These are phyloP conservation scores for Oophaga pumilio DNA, from an alignment of 2,113 vertebrate species.

Conservation along the genomic window DNA sequence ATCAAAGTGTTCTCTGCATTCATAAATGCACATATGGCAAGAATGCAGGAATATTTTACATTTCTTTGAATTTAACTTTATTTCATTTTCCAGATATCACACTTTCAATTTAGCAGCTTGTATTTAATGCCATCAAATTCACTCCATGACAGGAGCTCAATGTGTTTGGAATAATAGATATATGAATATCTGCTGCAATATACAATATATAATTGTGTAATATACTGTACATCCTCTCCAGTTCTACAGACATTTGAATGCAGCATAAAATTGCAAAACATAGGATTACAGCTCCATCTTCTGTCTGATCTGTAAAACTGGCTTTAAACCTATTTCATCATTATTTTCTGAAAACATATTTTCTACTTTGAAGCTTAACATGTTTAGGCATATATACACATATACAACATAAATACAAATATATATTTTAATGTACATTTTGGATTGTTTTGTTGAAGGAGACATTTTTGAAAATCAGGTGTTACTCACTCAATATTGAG, in stretches of 20 bases:
- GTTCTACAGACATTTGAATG: too few species aligned
- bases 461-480: too few species aligned
- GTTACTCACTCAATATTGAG: too few species aligned
- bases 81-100: background rate
- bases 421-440: background rate
- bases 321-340: too few species aligned
- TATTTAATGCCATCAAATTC: background rate
- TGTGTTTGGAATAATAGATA: background rate
- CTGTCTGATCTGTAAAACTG: slow-evolving; percentile 18
- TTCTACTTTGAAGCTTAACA: too few species aligned
- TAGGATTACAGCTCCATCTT: slow-evolving; percentile 12
- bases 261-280: background rate
- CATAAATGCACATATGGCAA: background rate
- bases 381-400: background rate
- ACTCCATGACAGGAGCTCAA: background rate
- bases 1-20: background rate
- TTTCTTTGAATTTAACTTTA: background rate
- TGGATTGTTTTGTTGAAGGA: background rate
- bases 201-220: background rate
- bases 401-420: background rate
- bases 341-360: too few species aligned
- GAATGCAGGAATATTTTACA: background rate
- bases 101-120: background rate
- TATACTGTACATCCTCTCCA: background rate
- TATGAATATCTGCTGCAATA: background rate